Evolutionary conservation across 2,113 vertebrate genomes (phyloP), one percentile per base, ranked within the genome.

Genomic region (Caretta caretta): DNA sequence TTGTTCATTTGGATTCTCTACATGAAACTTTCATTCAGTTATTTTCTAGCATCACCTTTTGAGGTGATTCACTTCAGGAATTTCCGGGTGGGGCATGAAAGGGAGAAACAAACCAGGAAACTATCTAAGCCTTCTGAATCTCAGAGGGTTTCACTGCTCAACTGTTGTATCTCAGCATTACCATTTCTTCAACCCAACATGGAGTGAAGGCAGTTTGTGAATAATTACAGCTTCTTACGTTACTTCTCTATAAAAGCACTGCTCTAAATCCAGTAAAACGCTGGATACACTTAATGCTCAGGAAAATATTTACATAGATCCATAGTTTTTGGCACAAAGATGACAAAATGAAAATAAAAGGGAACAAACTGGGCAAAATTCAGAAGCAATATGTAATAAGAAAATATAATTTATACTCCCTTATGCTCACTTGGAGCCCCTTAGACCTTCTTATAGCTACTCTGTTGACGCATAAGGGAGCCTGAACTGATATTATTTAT

Each of bases 321-420:
- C 85, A 89, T 88, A 88, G 80, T 46, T 88, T 84, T 95, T 89
- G 85, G 92, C 95, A 88, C 89, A 65, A 96, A 95, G 95, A 79
- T 96, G 96, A 97, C 96, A 96, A 94, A 95, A 97, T 96, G 96
- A 97, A 97, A 97, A 97, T 94, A 97, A 97, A 97, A 97, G 90
- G 89, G 92, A 96, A 95, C 90, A 94, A 96, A 93, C 82, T 92
- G 94, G 96, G 94, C 95, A 93, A 97, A 97, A 97, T 93, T 97
- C 92, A 92, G 81, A 94, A 78, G 89, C 90, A 95, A 87, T 95
- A 94, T 97, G 96, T 94, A 97, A 72, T 72, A 72, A 95, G 86
- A 92, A 96, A 97, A 96, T 95, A 86, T 81, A 95, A 97, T 97
- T 97, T 97, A 97, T 90, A 96, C 69, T 86, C 81, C 89, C 90